phyloP scores from a whole-genome alignment of 1,140 invertebrate species.

The Bombus waltoni region DNA sequence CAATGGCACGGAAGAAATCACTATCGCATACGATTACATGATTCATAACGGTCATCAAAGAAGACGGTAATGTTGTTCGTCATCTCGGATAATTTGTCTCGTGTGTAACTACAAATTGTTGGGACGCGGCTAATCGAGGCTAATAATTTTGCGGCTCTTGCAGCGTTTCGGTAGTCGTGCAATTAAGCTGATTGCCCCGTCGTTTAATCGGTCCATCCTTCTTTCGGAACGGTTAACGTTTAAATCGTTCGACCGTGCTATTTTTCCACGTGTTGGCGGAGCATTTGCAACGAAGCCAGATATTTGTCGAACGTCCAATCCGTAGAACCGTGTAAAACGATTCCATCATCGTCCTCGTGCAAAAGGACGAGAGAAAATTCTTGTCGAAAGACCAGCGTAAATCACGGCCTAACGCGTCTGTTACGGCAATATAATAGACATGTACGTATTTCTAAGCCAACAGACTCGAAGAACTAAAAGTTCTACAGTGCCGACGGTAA shows the following conservation, averaged over 20 bases:
- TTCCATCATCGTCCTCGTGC: no score
- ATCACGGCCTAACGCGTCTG: no score
- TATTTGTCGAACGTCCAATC: no score
- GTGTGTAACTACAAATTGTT: slow-evolving; percentile 8
- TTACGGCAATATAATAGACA: no score
- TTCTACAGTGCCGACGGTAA: no score
- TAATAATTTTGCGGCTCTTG: slow-evolving; percentile 16
- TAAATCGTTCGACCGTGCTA: background rate
- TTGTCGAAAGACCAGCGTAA: no score
- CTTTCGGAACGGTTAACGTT: background rate
- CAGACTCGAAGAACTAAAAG: no score
- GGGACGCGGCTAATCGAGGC: slow-evolving; percentile 18
- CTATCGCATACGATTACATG: background rate
- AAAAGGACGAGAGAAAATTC: no score
- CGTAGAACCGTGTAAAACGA: no score
- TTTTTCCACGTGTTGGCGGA: background rate
- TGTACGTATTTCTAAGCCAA: no score
- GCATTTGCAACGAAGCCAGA: no score
- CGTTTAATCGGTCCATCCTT: slow-evolving; percentile 7
- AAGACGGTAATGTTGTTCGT: background rate
- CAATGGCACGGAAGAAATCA: background rate
- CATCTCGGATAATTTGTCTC: slow-evolving; percentile 24
- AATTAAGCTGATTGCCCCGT: slow-evolving; percentile 6
- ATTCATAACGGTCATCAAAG: background rate
- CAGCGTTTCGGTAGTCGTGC: slow-evolving; percentile 9